Percentiles rank a stretch among this genome's conserved stretches.
Evolutionary conservation across 2,888 invertebrate species (phyloP).

Genomic region (Dasypogon diadema): DNA sequence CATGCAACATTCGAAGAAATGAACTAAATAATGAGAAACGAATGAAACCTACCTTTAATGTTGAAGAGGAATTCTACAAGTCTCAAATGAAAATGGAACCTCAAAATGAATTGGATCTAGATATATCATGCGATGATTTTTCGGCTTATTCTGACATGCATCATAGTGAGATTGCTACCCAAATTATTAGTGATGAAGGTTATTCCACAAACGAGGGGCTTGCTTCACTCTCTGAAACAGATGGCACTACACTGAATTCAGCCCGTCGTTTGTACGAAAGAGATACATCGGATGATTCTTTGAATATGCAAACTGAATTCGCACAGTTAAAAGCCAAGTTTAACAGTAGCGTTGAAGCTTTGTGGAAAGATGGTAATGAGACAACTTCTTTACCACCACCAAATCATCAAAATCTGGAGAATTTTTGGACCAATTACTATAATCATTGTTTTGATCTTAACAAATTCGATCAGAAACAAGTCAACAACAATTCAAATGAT

Average conservation of each 20-base stretch:
- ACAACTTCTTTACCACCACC: conserved; percentile 46
- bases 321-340: conserved; percentile 71
- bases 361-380: conserved; percentile 71
- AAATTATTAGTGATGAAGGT: conserved; percentile 48
- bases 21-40: conserved; percentile 17
- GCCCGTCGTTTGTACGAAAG: conserved; percentile 59
- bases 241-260: conserved; percentile 6
- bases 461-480: conserved; percentile 51
- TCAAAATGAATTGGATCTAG: conserved; percentile 10
- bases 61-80: conserved; percentile 19
- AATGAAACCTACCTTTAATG: conserved; percentile 28
- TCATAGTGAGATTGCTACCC: conserved; percentile 13
- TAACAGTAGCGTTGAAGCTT: conserved; percentile 76
- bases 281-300: conserved; percentile 58
- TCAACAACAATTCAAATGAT: conserved; percentile 56
- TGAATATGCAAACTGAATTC: conserved; percentile 60
- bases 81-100: conserved; percentile 10
- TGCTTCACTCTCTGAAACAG: conserved; percentile 49
- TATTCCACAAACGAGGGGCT: conserved; percentile 53
- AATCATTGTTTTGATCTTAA: conserved; percentile 61
- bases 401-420: conserved; percentile 60
- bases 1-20: conserved; percentile 56
- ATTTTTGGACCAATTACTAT: conserved; percentile 63
- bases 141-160: conserved; percentile 37
- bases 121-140: conserved; percentile 29